Evolutionary conservation across 2,888 invertebrate genomes (phyloP).

Genomic region (Mechanitis mazaeus): DNA sequence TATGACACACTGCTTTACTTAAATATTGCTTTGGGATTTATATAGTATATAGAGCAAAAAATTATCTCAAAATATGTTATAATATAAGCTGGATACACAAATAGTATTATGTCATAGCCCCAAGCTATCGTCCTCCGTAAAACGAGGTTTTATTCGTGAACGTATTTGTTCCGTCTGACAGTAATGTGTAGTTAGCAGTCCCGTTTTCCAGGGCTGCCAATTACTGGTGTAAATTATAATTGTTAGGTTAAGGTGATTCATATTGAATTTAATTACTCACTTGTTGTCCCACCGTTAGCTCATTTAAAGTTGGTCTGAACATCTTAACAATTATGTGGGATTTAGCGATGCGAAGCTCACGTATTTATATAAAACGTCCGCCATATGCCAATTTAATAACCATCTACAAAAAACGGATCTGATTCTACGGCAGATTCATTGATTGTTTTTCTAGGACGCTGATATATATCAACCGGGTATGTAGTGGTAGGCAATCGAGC

Average conservation of each 20-base stretch:
- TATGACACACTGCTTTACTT: too few relatives aligned
- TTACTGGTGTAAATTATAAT: conserved; percentile 1
- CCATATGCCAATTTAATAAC: background rate
- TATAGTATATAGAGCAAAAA: background rate
- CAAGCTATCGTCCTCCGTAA: background rate
- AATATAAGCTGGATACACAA: background rate
- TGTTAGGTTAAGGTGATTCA: background rate
- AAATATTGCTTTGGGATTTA: background rate
- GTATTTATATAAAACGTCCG: background rate
- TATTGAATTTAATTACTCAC: background rate
- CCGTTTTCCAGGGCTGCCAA: conserved; percentile 1
- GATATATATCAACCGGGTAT: background rate
- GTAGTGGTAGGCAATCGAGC: background rate
- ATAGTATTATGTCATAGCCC: background rate
- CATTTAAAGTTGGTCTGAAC: background rate
- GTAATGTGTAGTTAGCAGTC: conserved; percentile 2
- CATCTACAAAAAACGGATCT: too few relatives aligned
- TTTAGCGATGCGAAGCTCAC: too few relatives aligned
- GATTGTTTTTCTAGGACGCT: background rate
- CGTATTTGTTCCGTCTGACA: conserved; percentile 5
- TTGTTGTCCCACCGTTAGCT: conserved; percentile 3
- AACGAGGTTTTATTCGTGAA: conserved; percentile 5
- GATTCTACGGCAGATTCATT: too few relatives aligned
- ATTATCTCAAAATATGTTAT: background rate
- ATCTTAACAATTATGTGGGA: background rate